Percentiles rank a stretch among this genome's conserved stretches.
phyloP scores from a whole-genome alignment of 2,888 invertebrate genomes.

The Hyles lineata region DNA sequence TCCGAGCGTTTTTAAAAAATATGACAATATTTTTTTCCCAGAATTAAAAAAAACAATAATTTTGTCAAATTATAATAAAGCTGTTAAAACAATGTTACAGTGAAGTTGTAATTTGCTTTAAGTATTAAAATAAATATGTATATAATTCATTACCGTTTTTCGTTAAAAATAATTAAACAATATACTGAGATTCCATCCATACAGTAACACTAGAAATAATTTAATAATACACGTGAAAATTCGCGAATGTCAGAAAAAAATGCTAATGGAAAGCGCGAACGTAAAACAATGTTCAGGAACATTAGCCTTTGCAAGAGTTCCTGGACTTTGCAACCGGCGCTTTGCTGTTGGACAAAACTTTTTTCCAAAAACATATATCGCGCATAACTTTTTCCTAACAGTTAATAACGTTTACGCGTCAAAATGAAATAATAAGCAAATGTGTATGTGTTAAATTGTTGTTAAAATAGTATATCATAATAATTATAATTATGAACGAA shows the following conservation, averaged over 20 bases:
- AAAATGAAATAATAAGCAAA: background rate
- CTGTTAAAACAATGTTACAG: too few species aligned
- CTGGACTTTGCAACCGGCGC: background rate
- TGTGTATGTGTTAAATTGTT: background rate
- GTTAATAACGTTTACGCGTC: background rate
- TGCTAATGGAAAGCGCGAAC: background rate
- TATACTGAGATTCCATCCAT: background rate
- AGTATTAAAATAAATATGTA: too few species aligned
- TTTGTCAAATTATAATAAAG: too few species aligned
- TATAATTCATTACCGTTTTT: too few species aligned
- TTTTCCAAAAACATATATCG: background rate
- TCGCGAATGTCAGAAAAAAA: background rate
- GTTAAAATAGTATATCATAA: background rate
- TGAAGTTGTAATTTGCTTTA: too few species aligned
- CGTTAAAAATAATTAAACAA: too few species aligned
- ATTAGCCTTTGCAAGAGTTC: background rate
- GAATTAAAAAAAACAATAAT: too few species aligned
- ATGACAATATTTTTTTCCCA: too few species aligned
- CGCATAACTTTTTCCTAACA: background rate
- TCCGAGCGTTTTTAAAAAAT: too few species aligned
- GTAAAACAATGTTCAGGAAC: conserved; percentile 18
- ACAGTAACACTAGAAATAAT: background rate
- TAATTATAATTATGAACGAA: too few species aligned
- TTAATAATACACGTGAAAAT: background rate
- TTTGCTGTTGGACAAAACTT: background rate